Evolutionary conservation across 2,888 invertebrate genomes (phyloP).

Genomic region (Eulithis prunata): DNA sequence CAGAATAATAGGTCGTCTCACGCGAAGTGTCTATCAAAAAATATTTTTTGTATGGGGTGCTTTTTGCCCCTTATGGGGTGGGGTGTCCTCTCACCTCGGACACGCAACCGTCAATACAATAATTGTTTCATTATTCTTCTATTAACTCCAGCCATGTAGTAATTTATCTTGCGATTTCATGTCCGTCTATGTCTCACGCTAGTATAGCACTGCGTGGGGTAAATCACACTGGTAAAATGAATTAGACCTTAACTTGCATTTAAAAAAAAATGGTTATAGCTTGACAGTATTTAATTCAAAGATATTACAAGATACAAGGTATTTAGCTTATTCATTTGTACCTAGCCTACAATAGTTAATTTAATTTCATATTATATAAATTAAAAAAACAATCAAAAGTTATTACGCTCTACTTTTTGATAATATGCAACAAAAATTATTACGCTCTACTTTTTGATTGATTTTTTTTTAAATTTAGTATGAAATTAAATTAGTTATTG

Average conservation of each 20-base stretch:
- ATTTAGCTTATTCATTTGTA: no score
- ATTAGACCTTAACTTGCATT: background rate
- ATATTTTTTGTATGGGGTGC: slow-evolving; percentile 75
- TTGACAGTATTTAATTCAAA: background rate
- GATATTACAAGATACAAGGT: no score
- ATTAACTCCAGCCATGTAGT: slow-evolving; percentile 77
- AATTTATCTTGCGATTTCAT: slow-evolving; percentile 56
- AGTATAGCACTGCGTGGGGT: slow-evolving; percentile 16
- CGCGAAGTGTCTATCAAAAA: slow-evolving; percentile 83
- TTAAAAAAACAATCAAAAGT: no score
- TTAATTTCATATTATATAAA: no score
- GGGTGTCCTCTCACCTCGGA: slow-evolving; percentile 57
- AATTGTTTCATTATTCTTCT: slow-evolving; percentile 84
- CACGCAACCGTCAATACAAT: slow-evolving; percentile 78
- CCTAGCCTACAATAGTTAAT: no score
- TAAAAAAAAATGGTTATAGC: background rate
- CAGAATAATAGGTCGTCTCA: slow-evolving; percentile 72
- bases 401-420: no score
- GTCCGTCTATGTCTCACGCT: slow-evolving; percentile 29
- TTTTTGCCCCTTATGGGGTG: slow-evolving; percentile 63
- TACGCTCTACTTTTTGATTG: no score
- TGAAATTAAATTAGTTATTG: no score
- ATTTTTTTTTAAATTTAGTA: no score
- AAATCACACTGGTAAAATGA: slow-evolving; percentile 12
- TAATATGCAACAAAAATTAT: no score